Conservation (phyloP, 2,888 invertebrate genomes). For the Neria commutata region DNA sequence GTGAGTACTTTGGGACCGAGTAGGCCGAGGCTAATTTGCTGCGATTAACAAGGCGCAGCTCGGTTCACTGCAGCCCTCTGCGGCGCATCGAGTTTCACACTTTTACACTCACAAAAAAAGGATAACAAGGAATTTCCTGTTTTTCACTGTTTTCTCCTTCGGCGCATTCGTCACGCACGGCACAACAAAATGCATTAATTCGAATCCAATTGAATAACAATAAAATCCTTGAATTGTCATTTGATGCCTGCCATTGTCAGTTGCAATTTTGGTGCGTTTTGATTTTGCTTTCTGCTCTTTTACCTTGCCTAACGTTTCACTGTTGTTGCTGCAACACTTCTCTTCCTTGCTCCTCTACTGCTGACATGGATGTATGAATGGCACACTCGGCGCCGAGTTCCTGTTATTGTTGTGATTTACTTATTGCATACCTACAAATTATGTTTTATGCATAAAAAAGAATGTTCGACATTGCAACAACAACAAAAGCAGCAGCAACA, state of each 20-base stretch:
- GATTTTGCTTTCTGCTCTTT: neutral
- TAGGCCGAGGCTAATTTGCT: constrained; percentile 42
- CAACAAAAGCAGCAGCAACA: neutral
- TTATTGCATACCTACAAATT: constrained; percentile 47
- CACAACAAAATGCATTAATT: constrained; percentile 32
- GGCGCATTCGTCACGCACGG: neutral
- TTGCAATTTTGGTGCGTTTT: constrained; percentile 5
- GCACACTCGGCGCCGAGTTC: neutral
- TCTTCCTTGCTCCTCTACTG: too few relatives aligned
- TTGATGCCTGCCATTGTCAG: constrained; percentile 50
- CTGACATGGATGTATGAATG: too few relatives aligned
- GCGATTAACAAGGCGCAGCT: constrained; percentile 11
- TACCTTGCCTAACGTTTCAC: neutral
- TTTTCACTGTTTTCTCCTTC: constrained; percentile 19
- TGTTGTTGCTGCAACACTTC: neutral
- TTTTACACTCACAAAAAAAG: constrained; percentile 20
- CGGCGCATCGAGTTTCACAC: constrained; percentile 39
- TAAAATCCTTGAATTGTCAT: constrained; percentile 52
- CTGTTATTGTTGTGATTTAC: neutral
- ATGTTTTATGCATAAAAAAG: constrained; percentile 18
- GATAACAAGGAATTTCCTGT: constrained; percentile 40
- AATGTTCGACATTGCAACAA: neutral
- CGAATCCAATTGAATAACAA: constrained; percentile 58
- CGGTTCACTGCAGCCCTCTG: constrained; percentile 24
- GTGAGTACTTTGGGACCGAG: constrained; percentile 27